Percentiles rank a stretch among this genome's conserved stretches.
These are phyloP conservation scores for Taenaris catops DNA, from an alignment of 2,888 invertebrate genomes.

Conservation along the genomic window DNA sequence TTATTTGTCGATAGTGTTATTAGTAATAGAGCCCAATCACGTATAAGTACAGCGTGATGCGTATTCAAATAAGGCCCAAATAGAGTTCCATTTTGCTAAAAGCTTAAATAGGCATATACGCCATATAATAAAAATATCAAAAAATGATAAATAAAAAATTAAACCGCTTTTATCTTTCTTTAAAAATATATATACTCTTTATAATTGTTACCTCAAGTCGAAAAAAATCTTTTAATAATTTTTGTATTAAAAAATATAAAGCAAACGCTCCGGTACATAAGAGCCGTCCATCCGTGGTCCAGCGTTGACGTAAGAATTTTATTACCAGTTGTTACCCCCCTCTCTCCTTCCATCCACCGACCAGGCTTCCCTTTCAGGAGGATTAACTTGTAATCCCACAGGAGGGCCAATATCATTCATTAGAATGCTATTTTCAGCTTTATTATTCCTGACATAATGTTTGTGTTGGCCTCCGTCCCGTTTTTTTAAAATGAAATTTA, in stretches of 20 bases:
- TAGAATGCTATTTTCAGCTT: slow-evolving; percentile 68
- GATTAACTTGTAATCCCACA: slow-evolving; percentile 74
- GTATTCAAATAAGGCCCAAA: too few relatives aligned
- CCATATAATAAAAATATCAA: too few relatives aligned
- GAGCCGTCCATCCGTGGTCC: slow-evolving; percentile 36
- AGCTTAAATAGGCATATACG: too few relatives aligned
- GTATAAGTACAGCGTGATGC: too few relatives aligned
- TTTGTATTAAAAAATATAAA: slow-evolving; percentile 33
- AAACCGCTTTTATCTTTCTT: too few relatives aligned
- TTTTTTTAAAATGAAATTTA: slow-evolving; percentile 55
- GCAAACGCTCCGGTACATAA: slow-evolving; percentile 49
- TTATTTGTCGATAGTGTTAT: too few relatives aligned
- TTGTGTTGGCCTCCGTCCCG: slow-evolving; percentile 36
- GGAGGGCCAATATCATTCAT: slow-evolving; percentile 73
- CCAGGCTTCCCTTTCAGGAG: slow-evolving; percentile 58
- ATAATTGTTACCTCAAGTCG: too few relatives aligned
- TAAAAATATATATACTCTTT: too few relatives aligned
- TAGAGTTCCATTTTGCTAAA: too few relatives aligned
- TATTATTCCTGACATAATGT: slow-evolving; percentile 53
- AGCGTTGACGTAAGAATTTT: slow-evolving; percentile 67
- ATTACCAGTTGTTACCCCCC: slow-evolving; percentile 44
- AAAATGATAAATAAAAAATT: too few relatives aligned
- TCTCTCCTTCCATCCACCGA: slow-evolving; percentile 30
- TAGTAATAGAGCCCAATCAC: too few relatives aligned
- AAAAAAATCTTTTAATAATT: too few relatives aligned